phyloP scores from a whole-genome alignment of 2,888 invertebrate genomes.

The Chloroclystis v-ata region DNA sequence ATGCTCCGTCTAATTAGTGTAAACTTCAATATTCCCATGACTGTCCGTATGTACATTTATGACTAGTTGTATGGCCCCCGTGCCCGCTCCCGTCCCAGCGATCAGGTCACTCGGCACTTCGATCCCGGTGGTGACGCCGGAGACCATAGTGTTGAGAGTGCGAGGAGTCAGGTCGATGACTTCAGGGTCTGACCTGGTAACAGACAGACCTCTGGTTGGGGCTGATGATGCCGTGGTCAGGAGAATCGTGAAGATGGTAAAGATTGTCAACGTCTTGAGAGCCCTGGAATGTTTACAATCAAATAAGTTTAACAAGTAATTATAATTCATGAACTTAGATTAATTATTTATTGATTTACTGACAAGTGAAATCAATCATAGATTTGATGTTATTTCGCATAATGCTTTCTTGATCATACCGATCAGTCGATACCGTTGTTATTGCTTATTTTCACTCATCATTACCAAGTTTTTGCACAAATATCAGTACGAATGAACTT shows the following conservation, averaged over 20 bases:
- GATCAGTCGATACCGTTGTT: too few species aligned
- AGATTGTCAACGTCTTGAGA: constrained; percentile 30
- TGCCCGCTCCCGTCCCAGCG: constrained; percentile 50
- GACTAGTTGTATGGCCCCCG: constrained; percentile 61
- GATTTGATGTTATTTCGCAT: too few species aligned
- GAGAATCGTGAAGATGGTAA: constrained; percentile 35
- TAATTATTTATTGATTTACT: too few species aligned
- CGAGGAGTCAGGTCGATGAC: constrained; percentile 26
- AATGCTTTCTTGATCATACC: too few species aligned
- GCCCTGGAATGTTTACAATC: constrained; percentile 42
- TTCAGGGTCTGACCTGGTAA: not conserved
- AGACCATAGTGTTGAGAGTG: constrained; percentile 40
- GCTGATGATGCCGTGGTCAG: constrained; percentile 42
- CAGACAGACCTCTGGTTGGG: constrained; percentile 34
- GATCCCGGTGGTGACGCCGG: constrained; percentile 60
- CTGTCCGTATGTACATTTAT: constrained; percentile 67
- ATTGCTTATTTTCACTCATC: too few species aligned
- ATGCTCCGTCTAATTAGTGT: constrained; percentile 43
- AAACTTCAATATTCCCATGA: constrained; percentile 65
- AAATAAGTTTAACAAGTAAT: too few species aligned
- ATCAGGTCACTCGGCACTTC: constrained; percentile 59
- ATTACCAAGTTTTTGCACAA: too few species aligned
- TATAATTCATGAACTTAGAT: too few species aligned
- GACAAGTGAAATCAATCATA: too few species aligned
- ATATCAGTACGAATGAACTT: too few species aligned